A percentile compares a stretch with the other conserved stretches of the same genome.
Evolutionary conservation across 1,140 invertebrate species (phyloP).

Genomic region (Bombus waltoni): DNA sequence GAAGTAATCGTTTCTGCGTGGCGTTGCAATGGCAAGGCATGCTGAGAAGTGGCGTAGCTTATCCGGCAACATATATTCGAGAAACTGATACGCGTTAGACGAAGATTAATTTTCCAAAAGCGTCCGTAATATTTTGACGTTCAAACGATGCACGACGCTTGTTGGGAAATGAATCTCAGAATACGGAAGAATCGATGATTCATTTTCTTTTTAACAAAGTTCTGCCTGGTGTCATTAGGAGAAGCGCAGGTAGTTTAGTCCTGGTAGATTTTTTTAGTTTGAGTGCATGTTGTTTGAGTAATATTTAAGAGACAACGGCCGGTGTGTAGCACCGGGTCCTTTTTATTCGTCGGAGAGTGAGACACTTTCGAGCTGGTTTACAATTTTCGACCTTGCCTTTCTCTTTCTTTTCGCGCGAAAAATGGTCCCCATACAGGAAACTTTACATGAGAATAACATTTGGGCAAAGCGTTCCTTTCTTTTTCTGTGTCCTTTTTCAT

Average conservation of each 20-base stretch:
- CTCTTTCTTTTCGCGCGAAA: constrained; percentile 21
- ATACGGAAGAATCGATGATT: not conserved
- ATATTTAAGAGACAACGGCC: constrained; percentile 6
- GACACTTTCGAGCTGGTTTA: constrained; percentile 26
- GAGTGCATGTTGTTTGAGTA: constrained; percentile 30
- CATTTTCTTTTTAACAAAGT: not conserved
- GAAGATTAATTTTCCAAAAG: not conserved
- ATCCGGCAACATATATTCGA: not conserved
- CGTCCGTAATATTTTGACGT: not conserved
- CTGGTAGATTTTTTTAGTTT: constrained; percentile 23
- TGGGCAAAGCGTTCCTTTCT: not conserved
- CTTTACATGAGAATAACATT: not conserved
- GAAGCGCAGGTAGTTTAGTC: constrained; percentile 39
- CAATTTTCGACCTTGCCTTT: constrained; percentile 43
- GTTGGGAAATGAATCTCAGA: not conserved
- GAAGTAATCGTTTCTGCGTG: constrained; percentile 25
- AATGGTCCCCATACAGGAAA: not conserved
- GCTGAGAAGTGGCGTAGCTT: constrained; percentile 22
- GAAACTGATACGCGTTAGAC: not conserved
- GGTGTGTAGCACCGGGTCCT: constrained; percentile 25
- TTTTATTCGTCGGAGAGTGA: constrained; percentile 5
- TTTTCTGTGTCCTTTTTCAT: not conserved
- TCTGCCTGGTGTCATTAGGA: constrained; percentile 29
- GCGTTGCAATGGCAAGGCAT: constrained; percentile 8
- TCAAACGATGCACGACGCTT: not conserved